Evolutionary conservation across 2,797 vertebrate genomes (phyloP).

Genomic region (Steatocranus sp.): DNA sequence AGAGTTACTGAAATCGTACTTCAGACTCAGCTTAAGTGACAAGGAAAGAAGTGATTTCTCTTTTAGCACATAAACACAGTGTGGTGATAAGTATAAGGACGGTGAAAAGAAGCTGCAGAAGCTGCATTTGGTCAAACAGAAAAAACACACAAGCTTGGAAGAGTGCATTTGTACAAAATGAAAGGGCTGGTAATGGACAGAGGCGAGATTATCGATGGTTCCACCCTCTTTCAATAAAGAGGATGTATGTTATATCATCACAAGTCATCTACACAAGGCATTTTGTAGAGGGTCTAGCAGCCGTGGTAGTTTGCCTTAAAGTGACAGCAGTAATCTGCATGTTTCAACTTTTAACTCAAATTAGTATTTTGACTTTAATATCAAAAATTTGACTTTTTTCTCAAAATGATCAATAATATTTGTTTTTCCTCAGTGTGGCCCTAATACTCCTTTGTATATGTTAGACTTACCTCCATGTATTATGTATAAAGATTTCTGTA

Average conservation of each 20-base stretch:
- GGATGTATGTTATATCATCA: background rate
- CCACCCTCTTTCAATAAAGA: background rate
- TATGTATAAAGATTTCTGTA: background rate
- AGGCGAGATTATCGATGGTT: background rate
- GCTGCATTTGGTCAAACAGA: background rate
- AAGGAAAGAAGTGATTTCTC: background rate
- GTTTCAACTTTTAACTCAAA: background rate
- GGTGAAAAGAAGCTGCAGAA: background rate
- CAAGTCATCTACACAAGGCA: background rate
- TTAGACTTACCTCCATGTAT: background rate
- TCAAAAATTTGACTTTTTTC: background rate
- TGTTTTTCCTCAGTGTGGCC: background rate
- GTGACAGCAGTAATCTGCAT: accelerated
- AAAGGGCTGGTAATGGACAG: background rate
- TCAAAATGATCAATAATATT: background rate
- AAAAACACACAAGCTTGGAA: accelerated
- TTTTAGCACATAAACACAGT: background rate
- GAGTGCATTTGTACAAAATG: accelerated
- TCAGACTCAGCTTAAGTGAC: background rate
- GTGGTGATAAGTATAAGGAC: background rate
- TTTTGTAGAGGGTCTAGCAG: background rate
- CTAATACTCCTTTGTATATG: background rate
- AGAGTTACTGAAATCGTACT: background rate
- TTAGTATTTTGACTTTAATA: accelerated
- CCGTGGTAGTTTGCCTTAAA: background rate